Percentiles rank a stretch among this genome's conserved stretches.
phyloP scores from a whole-genome alignment of 2,797 vertebrate genomes.

The Gallirallus australis region DNA sequence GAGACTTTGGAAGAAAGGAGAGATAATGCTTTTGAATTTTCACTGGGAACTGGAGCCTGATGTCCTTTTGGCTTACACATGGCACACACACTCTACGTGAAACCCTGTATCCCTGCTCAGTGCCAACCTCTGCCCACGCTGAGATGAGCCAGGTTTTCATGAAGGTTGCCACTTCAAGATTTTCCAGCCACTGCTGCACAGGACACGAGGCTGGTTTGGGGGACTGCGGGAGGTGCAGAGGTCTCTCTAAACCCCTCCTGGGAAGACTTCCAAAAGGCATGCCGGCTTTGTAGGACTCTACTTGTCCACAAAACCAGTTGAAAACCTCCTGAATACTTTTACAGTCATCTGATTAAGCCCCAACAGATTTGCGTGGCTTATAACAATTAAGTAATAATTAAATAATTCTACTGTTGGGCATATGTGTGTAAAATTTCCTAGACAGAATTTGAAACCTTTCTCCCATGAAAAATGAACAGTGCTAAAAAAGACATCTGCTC shows the following conservation, averaged over 20 bases:
- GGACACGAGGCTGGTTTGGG: background rate
- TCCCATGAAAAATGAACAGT: constrained; percentile 39
- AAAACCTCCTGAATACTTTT: background rate
- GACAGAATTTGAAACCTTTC: constrained; percentile 55
- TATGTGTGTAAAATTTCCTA: constrained; percentile 34
- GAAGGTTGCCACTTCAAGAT: background rate
- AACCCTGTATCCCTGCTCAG: background rate
- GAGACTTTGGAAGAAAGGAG: background rate
- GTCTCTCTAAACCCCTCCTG: background rate
- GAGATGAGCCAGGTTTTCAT: background rate
- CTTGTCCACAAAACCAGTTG: background rate
- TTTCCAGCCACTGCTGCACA: background rate
- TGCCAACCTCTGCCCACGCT: background rate
- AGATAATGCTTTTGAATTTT: background rate
- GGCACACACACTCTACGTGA: accelerated
- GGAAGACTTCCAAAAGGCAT: background rate
- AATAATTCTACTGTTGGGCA: constrained; percentile 39
- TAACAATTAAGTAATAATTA: constrained; percentile 34
- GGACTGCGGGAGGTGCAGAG: background rate
- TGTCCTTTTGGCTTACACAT: background rate
- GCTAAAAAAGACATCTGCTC: constrained; percentile 56
- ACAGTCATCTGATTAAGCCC: background rate
- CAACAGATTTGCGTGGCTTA: background rate
- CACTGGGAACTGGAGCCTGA: background rate
- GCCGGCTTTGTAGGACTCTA: background rate